Evolutionary conservation across 2,797 vertebrate species (phyloP).

Genomic region (Euthynnus affinis): DNA sequence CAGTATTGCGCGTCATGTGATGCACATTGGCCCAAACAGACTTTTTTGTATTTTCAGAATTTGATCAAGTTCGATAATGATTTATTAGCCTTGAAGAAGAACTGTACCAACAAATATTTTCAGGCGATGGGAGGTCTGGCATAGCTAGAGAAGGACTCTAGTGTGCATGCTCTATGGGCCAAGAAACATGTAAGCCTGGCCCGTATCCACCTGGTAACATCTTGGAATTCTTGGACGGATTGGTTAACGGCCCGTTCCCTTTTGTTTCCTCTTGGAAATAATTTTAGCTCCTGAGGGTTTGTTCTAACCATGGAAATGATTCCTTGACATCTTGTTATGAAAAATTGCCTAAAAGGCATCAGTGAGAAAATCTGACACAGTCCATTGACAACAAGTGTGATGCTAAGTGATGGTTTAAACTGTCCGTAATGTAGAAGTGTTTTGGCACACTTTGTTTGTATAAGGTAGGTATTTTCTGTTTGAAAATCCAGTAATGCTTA

Average conservation of each 20-base stretch:
- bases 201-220: background rate
- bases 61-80: background rate
- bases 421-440: background rate
- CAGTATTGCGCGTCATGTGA: background rate
- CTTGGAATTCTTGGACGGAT: background rate
- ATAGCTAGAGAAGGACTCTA: background rate
- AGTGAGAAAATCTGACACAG: background rate
- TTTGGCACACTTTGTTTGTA: background rate
- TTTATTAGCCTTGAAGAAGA: background rate
- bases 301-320: constrained; percentile 1
- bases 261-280: background rate
- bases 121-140: background rate
- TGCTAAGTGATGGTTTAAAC: constrained; percentile 1
- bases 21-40: too few relatives aligned
- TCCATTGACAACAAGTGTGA: background rate
- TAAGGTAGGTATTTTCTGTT: constrained; percentile 2
- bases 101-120: background rate
- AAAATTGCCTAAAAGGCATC: background rate
- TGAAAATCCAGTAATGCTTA: background rate
- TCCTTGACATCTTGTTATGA: background rate
- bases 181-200: background rate
- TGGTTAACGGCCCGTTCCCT: background rate
- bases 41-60: background rate
- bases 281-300: too few relatives aligned
- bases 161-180: background rate